Conservation (phyloP, 2,113 vertebrate species). For the Hypocryptadius cinnamomeus region DNA sequence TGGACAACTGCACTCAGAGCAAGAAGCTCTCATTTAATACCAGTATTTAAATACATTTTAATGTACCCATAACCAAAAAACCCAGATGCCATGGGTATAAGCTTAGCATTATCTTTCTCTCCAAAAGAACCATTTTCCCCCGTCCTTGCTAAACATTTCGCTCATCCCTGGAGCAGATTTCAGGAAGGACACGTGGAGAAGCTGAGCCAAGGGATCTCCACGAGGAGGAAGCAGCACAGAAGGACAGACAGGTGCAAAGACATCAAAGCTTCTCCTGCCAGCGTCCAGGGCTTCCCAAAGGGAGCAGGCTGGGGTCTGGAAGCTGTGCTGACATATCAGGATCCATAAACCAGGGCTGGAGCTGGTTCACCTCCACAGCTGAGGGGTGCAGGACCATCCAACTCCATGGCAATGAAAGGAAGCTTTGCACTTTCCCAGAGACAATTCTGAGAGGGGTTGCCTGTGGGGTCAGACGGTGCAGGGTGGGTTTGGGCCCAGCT, state of each 20-base stretch:
- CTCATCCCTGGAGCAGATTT: not conserved
- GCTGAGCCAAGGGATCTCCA: not conserved
- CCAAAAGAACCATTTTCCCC: not conserved
- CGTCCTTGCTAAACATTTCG: not conserved
- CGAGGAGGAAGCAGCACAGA: not conserved
- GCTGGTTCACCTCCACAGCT: not conserved
- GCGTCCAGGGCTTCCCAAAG: not conserved
- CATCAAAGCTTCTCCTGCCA: not conserved
- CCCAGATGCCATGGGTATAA: not conserved
- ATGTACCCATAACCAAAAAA: not conserved
- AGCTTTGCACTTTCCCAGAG: not conserved
- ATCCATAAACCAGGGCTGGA: not conserved
- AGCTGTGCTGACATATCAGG: accelerated
- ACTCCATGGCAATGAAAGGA: not conserved
- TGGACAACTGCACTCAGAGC: not conserved
- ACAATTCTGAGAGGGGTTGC: not conserved
- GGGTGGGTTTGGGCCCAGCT: not conserved
- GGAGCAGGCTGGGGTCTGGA: not conserved
- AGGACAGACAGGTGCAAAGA: not conserved
- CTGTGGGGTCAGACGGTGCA: not conserved
- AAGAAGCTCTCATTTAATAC: conserved; percentile 47
- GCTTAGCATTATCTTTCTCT: not conserved
- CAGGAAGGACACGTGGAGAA: not conserved
- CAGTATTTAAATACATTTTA: conserved; percentile 36
- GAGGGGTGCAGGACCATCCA: not conserved